Conservation (phyloP, 2,113 vertebrate genomes). For the Mormyrus iriodes region DNA sequence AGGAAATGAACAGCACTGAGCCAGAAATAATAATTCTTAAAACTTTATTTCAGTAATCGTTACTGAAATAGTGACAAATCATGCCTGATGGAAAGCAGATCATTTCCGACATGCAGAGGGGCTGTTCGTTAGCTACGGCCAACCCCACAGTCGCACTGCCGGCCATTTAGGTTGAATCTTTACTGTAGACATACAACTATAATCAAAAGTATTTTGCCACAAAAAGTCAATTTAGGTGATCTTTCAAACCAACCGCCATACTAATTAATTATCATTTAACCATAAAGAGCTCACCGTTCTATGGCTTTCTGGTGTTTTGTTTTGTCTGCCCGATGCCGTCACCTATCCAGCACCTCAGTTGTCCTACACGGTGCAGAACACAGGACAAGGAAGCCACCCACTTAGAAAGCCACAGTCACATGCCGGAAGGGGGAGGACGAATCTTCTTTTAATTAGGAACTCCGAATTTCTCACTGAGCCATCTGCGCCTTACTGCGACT, state of each 20-base stretch:
- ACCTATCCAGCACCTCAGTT: neutral
- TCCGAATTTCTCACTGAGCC: no score
- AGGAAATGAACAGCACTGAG: neutral
- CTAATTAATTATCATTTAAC: neutral
- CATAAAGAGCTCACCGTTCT: neutral
- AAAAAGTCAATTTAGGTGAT: neutral
- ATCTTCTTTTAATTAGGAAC: neutral
- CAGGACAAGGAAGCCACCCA: slow-evolving; percentile 43
- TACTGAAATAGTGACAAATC: neutral
- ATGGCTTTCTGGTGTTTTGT: neutral
- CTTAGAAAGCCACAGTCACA: slow-evolving; percentile 35
- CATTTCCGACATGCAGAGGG: neutral
- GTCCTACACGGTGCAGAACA: slow-evolving; percentile 53
- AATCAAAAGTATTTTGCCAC: neutral
- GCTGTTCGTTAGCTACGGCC: neutral
- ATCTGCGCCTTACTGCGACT: neutral
- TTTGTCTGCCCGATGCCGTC: slow-evolving; percentile 10
- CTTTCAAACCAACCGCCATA: neutral
- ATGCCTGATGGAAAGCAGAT: neutral
- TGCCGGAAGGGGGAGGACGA: slow-evolving; percentile 21
- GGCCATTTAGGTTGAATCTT: no score
- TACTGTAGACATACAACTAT: neutral
- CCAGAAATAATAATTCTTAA: neutral
- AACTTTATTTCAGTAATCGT: neutral
- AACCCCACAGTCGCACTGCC: neutral